Base-by-base conservation (phyloP, 2,113 vertebrate species). In the Phalacrocorax brasilianus region DNA sequence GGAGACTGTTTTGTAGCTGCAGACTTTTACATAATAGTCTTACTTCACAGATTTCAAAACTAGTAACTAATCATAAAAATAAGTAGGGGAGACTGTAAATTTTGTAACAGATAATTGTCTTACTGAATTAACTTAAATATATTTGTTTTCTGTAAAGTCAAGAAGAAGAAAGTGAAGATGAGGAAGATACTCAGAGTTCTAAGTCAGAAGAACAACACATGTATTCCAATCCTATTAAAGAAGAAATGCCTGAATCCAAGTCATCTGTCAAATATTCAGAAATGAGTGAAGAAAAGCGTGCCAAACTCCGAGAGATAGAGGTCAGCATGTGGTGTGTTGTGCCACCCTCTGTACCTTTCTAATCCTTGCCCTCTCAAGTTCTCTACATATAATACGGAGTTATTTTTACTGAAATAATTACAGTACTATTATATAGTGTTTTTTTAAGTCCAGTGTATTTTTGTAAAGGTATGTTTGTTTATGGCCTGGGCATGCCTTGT, bases 271-370 rank as follows among this genome's bases (percentile, higher is more conserved):
- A 99, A 79, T 98, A 98, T 33, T 99, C 99, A 19, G 99, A 99
- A 98, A 99, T 99, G 98, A 99, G 99, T 75, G 99, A 99, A 96
- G 99, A 99, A 92, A 99, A 99, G 89, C 99, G 99, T 90, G 98
- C 98, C 79, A 99, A 99, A 91, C 99, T 99, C 62, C 94, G 99
- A 95, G 99, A 99, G 94, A 99, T 99, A 62, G 99, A 99, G 99
- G 99, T 99, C 89, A 82, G 96, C 70, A 8, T 42, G 26, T 42
- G 56, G 7, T 74, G 8, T 67, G 89, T 38, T 65, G 32, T 92
- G 61, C 28, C 59, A 38, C 22, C 10, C 56, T 80, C 6, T 61
- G 30, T 55, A 52, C 44, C 27, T 85, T 92, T 81, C 7, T 33
- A 87, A 0, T 59, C 27, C 8, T 55, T 42, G 42, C 9, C 40